These are phyloP conservation scores for Brachyopa scutellaris DNA, from an alignment of 2,888 invertebrate genomes.

Conservation along the genomic window DNA sequence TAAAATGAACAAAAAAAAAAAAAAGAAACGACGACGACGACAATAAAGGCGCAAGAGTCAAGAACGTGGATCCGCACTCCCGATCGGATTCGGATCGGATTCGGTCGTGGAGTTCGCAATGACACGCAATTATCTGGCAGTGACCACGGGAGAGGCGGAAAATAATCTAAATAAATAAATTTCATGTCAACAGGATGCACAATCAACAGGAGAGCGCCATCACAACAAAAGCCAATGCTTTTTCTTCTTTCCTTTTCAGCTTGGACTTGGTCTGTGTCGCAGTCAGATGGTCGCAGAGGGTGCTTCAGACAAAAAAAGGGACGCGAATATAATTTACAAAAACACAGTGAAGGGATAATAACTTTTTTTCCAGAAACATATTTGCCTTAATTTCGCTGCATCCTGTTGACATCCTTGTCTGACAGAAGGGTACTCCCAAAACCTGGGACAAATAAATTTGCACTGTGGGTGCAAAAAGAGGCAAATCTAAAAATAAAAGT, in stretches of 20 bases:
- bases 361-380: slow-evolving; percentile 5
- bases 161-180: slow-evolving; percentile 62
- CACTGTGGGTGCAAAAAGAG: slow-evolving; percentile 15
- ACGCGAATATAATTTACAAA: slow-evolving; percentile 37
- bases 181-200: slow-evolving; percentile 63
- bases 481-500: too few species aligned
- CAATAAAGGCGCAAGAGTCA: background rate
- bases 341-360: slow-evolving; percentile 13
- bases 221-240: slow-evolving; percentile 54
- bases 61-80: background rate
- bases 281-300: background rate
- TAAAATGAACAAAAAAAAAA: too few species aligned
- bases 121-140: slow-evolving; percentile 56
- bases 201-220: slow-evolving; percentile 64
- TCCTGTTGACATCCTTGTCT: slow-evolving; percentile 46
- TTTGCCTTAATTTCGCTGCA: slow-evolving; percentile 2
- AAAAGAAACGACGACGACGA: background rate
- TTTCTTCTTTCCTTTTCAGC: slow-evolving; percentile 19
- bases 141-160: slow-evolving; percentile 37
- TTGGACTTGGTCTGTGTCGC: too few species aligned
- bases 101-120: slow-evolving; percentile 39
- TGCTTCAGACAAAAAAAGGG: slow-evolving; percentile 1
- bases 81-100: background rate
- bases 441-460: slow-evolving; percentile 14
- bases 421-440: background rate